Conservation (phyloP, 37 sponge, comb jelly and placozoan species). For the Cliona cf. orientalis region DNA sequence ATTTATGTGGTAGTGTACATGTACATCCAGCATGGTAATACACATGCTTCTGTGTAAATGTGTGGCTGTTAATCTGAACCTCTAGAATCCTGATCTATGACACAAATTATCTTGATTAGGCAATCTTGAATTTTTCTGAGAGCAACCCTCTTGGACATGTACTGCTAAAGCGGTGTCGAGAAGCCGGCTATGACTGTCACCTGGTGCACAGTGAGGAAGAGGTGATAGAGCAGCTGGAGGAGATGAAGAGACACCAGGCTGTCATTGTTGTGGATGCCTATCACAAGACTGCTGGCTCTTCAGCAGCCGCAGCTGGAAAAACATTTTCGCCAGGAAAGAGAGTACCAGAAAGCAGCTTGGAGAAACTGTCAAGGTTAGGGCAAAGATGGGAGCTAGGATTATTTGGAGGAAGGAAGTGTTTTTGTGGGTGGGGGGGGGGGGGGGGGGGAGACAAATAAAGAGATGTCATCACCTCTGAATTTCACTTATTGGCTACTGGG, state of each 20-base stretch:
- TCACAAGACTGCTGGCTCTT: not conserved
- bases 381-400: not conserved
- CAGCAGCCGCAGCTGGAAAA: too few relatives aligned
- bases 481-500: too few relatives aligned
- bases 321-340: too few relatives aligned
- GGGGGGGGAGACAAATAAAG: too few relatives aligned
- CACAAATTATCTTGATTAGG: not conserved
- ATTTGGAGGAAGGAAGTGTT: not conserved
- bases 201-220: conserved; percentile 5
- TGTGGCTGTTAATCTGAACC: too few relatives aligned
- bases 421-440: not conserved
- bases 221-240: not conserved
- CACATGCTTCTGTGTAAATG: too few relatives aligned
- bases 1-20: too few relatives aligned
- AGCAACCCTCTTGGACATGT: conserved; percentile 10
- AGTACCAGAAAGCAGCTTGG: not conserved
- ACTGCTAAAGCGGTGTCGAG: conserved; percentile 4
- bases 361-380: conserved; percentile 19
- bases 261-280: not conserved
- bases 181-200: conserved; percentile 12
- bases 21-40: too few relatives aligned
- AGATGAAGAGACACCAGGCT: not conserved
- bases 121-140: conserved; percentile 19
- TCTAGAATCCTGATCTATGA: too few relatives aligned
- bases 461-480: too few relatives aligned